phyloP scores from a whole-genome alignment of 2,797 vertebrate species.

The Chromobotia macracanthus region DNA sequence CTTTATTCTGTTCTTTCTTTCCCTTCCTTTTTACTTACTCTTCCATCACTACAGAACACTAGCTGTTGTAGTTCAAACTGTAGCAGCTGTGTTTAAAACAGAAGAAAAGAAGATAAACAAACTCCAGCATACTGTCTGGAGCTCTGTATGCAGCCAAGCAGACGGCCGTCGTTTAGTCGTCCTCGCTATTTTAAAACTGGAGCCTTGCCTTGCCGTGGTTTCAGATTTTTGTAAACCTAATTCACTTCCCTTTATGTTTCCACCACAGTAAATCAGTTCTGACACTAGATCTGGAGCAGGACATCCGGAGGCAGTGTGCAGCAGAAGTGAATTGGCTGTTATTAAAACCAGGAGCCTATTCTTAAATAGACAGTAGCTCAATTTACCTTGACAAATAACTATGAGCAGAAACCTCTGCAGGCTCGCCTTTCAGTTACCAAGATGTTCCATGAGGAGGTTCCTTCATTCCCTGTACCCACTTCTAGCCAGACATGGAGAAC shows the following conservation, averaged over 20 bases:
- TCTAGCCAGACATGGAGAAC: neutral
- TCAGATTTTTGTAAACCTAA: slow-evolving; percentile 35
- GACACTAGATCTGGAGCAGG: slow-evolving; percentile 39
- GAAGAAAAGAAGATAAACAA: neutral
- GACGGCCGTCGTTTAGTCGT: neutral
- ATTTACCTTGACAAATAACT: slow-evolving; percentile 34
- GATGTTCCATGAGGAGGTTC: neutral
- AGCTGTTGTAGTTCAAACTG: neutral
- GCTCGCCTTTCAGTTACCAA: neutral
- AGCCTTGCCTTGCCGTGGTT: slow-evolving; percentile 26
- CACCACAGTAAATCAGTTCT: slow-evolving; percentile 11
- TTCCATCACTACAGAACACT: neutral
- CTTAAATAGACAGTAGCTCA: neutral
- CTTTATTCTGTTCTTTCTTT: neutral
- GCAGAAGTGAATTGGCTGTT: slow-evolving; percentile 18
- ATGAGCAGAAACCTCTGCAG: neutral
- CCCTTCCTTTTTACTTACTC: no score
- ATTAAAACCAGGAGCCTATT: slow-evolving; percentile 46
- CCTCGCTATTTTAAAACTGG: neutral
- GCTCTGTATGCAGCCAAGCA: neutral
- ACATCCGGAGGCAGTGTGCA: slow-evolving; percentile 10
- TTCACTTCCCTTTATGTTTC: slow-evolving; percentile 11
- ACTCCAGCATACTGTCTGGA: neutral
- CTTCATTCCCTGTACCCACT: neutral
- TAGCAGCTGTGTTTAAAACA: neutral